A percentile compares a stretch with the other conserved stretches of the same genome.
Evolutionary conservation across 2,113 vertebrate genomes (phyloP).

Genomic region (Gymnocephalus cernua): DNA sequence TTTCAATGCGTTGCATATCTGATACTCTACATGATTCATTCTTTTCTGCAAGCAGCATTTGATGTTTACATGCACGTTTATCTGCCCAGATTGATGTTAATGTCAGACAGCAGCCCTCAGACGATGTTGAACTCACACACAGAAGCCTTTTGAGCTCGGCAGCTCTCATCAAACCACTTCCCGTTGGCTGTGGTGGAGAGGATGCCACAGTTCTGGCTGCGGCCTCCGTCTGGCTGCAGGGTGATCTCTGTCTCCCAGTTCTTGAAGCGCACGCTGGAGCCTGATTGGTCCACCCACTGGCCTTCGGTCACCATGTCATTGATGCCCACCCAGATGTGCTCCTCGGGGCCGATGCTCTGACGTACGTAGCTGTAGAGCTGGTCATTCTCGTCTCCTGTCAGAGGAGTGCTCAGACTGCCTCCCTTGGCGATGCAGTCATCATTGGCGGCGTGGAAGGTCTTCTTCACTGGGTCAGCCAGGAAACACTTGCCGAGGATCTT

Average conservation of each 20-base stretch:
- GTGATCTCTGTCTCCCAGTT: conserved; percentile 98
- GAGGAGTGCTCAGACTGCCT: conserved; percentile 88
- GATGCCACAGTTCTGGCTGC: conserved; percentile 89
- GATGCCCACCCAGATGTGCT: conserved; percentile 93
- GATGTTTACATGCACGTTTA: background rate
- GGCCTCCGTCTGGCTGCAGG: conserved; percentile 91
- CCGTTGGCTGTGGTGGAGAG: conserved; percentile 86
- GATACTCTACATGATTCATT: conserved; percentile 11
- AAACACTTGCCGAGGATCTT: conserved; percentile 94
- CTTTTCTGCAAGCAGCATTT: background rate
- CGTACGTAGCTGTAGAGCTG: conserved; percentile 89
- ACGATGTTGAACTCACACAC: conserved; percentile 95
- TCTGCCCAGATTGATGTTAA: background rate
- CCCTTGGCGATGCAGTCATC: conserved; percentile 93
- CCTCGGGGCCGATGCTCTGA: conserved; percentile 84
- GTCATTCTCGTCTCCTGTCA: conserved; percentile 89
- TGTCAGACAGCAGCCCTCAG: conserved; percentile 64
- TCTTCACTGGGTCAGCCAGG: conserved; percentile 85
- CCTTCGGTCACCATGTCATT: conserved; percentile 91
- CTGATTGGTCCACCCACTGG: conserved; percentile 90
- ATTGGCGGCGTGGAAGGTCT: conserved; percentile 90
- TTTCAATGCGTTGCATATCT: conserved; percentile 6
- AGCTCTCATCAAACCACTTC: conserved; percentile 95
- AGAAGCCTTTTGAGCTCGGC: conserved; percentile 88
- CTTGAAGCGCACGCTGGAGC: conserved; percentile 86